These are phyloP conservation scores for Dryas iulia DNA, from an alignment of 1,140 invertebrate genomes.

Conservation along the genomic window DNA sequence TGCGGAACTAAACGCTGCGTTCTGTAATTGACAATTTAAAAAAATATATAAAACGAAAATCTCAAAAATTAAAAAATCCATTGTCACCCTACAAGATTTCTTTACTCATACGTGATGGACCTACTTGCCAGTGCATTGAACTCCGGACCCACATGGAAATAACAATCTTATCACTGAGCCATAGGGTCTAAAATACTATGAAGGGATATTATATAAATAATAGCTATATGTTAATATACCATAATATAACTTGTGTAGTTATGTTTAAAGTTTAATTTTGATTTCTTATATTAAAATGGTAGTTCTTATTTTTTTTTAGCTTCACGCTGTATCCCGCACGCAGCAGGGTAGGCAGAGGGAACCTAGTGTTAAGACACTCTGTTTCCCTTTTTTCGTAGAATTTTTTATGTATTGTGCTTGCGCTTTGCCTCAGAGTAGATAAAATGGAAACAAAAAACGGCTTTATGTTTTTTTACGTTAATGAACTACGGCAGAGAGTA, in stretches of 20 bases:
- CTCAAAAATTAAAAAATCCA: neutral
- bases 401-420: too few species aligned
- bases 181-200: neutral
- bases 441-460: too few species aligned
- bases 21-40: too few species aligned
- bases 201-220: neutral
- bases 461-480: too few species aligned
- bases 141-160: neutral
- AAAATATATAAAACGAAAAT: neutral
- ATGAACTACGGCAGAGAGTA: too few species aligned
- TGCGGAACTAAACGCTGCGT: neutral
- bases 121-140: slow-evolving; percentile 26
- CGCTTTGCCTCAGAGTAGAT: too few species aligned
- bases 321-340: too few species aligned
- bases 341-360: too few species aligned
- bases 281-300: neutral
- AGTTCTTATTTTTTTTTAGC: too few species aligned
- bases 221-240: neutral
- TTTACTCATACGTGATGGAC: slow-evolving; percentile 26
- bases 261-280: neutral
- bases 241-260: neutral
- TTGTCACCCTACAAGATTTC: slow-evolving; percentile 20
- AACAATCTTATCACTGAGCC: neutral
- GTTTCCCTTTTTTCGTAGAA: too few species aligned
- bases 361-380: too few species aligned